Percentiles rank a stretch among this genome's conserved stretches.
phyloP scores from a whole-genome alignment of 2,888 invertebrate species.

The Volucella zonaria region DNA sequence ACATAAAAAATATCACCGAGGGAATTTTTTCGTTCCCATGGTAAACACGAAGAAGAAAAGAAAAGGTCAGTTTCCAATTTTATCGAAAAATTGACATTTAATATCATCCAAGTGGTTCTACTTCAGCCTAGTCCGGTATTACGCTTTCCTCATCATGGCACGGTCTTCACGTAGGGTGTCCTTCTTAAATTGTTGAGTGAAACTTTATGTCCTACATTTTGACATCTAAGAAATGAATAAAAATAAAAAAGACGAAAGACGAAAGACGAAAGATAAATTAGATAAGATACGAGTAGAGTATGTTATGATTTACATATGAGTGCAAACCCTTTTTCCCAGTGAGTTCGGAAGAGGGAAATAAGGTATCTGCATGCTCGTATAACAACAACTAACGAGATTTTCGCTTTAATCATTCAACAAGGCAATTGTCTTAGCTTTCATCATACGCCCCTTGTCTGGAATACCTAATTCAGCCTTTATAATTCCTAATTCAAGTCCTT shows the following conservation, averaged over 20 bases:
- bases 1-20: conserved; percentile 7
- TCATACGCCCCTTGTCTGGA: neutral
- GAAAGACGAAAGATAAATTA: neutral
- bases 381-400: conserved; percentile 8
- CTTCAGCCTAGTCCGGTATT: neutral
- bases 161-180: neutral
- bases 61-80: conserved; percentile 44
- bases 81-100: conserved; percentile 39
- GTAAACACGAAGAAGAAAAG: conserved; percentile 20
- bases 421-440: conserved; percentile 2
- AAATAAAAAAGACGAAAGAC: neutral
- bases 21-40: neutral
- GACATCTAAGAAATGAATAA: conserved; percentile 1
- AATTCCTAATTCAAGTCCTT: conserved; percentile 43
- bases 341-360: neutral
- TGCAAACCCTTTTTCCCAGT: neutral
- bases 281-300: conserved; percentile 19
- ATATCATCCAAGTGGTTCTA: conserved; percentile 27
- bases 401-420: conserved; percentile 43
- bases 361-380: no score
- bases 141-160: no score
- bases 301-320: conserved; percentile 27
- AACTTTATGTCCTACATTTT: conserved; percentile 24
- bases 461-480: neutral
- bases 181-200: conserved; percentile 15